Evolutionary conservation across 1,140 invertebrate genomes (phyloP).

Genomic region (Trichonephila inaurata): DNA sequence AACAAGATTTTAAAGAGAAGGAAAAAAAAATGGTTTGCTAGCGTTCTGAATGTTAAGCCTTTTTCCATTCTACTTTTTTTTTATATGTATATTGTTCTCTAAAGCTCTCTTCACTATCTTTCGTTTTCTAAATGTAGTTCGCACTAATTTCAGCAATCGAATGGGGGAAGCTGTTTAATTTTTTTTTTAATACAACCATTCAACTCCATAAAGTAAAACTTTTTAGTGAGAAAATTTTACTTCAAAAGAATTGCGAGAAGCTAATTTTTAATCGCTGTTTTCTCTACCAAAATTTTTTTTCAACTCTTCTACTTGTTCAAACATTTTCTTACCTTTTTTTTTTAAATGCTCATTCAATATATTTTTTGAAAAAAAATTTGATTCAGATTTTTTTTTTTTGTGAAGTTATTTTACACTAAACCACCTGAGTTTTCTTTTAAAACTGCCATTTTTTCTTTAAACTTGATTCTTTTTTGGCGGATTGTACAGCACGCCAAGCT

Average conservation of each 20-base stretch:
- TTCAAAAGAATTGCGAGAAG: slow-evolving; percentile 13
- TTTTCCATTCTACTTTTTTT: slow-evolving; percentile 23
- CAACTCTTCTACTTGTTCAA: neutral
- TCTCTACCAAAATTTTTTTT: neutral
- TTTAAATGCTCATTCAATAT: neutral
- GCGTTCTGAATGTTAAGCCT: neutral
- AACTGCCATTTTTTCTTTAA: neutral
- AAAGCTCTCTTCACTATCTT: neutral
- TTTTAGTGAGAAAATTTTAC: slow-evolving; percentile 30
- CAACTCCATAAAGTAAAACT: slow-evolving; percentile 56
- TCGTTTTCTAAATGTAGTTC: slow-evolving; percentile 7
- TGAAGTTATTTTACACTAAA: slow-evolving; percentile 1
- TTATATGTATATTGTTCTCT: neutral
- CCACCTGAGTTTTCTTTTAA: neutral
- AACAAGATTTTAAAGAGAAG: slow-evolving; percentile 7
- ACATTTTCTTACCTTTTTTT: neutral
- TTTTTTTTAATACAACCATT: neutral
- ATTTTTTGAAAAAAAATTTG: neutral
- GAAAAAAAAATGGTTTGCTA: neutral
- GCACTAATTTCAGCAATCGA: slow-evolving; percentile 37
- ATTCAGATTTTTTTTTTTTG: neutral
- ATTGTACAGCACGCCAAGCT: neutral
- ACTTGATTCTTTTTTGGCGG: neutral
- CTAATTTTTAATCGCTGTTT: slow-evolving; percentile 59
- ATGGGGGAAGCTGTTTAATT: neutral